Base-by-base conservation (phyloP, 1,140 invertebrate species). In the Pentalonia nigronervosa region DNA sequence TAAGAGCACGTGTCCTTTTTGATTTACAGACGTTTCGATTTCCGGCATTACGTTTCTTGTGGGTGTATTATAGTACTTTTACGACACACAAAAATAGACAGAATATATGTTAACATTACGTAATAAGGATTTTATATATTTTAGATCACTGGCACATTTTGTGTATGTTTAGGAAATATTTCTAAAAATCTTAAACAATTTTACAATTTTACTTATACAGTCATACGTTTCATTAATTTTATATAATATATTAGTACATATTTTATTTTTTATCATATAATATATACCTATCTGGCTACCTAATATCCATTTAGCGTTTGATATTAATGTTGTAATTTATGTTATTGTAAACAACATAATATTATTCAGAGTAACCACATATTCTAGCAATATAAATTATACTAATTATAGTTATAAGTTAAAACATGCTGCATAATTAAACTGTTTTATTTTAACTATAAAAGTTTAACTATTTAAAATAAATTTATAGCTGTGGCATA, bases 11-110 rank as follows among this genome's bases (percentile, higher is more conserved):
- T 93, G 91, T 93, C 90, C 45, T 47, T 83, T 93, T 86, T 93
- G 91, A 93, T 93, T 93, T 93, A 93, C 81, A 93, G 91, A 86
- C 91, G 91, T 93, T 93, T 93, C 91, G 81, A 93, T 93, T 93
- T 93, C 91, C 91, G 91, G 91, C 91, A 84, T 93, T 86, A 93
- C 76, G 81, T 93, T 93, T 83, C 91, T 50, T 21, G 67, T 83
- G n/a, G 21, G 47, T 91, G n/a, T 91, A 67, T 90, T 67, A 83
- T 86, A 53, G 91, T 93, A 84, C 48, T 86, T 93, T 93, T 93
- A 93, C 91, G 91, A 93, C 91, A 84, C 47, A 93, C 47, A n/a
- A 84, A 81, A 92, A 76, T 81, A 92, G 90, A 92, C 47, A 83
- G 34, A 67, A 88, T 34, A 83, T 83, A 56, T 89, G 56, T 45